Evolutionary conservation across 1,140 invertebrate species (phyloP).

Genomic region (Macrosteles quadrilineatus): DNA sequence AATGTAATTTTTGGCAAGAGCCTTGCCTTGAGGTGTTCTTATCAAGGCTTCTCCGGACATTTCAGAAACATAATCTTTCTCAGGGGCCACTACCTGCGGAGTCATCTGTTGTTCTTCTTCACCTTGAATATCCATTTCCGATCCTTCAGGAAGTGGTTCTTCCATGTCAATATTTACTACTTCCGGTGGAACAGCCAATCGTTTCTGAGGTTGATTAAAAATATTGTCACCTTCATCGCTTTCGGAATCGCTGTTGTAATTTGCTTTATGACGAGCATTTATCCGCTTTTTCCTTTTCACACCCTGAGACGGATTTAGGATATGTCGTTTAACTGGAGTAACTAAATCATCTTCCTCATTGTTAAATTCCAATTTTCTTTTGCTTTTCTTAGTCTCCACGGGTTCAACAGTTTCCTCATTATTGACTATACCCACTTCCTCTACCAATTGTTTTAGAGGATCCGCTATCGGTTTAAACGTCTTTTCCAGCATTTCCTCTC

Average conservation of each 20-base stretch:
- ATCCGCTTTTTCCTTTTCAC: neutral
- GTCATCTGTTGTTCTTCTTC: neutral
- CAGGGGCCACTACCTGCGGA: neutral
- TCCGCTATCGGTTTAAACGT: neutral
- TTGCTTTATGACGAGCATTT: neutral
- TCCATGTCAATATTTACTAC: no score
- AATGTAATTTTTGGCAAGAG: neutral
- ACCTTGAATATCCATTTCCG: neutral
- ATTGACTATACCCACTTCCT: no score
- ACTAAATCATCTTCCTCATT: neutral
- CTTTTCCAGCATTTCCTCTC: neutral
- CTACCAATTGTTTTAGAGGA: constrained; percentile 3
- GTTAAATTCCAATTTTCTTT: neutral
- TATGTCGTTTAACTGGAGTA: neutral
- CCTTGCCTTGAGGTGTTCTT: neutral
- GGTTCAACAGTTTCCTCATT: neutral
- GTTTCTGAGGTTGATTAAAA: no score
- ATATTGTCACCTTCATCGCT: no score
- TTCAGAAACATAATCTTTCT: neutral
- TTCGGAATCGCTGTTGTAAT: neutral
- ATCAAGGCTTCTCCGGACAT: neutral
- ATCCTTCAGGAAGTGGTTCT: no score
- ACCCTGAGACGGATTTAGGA: neutral
- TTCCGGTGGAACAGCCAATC: no score
- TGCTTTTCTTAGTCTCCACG: neutral